Conservation (phyloP, 2,113 vertebrate species). For the Cathartes aura region DNA sequence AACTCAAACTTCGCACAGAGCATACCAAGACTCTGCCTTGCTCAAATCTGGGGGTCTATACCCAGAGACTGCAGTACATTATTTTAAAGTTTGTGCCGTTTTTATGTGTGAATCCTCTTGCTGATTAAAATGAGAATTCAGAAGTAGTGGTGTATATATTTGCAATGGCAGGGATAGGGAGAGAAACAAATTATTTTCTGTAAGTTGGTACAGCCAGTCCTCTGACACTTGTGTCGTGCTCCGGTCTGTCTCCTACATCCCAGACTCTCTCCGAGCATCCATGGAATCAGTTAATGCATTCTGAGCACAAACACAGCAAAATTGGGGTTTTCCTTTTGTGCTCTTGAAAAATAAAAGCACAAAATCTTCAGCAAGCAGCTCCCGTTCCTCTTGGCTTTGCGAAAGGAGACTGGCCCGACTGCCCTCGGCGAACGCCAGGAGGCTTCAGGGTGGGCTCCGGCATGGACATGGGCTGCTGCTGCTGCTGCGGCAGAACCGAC, state of each 20-base stretch:
- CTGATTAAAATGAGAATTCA: background rate
- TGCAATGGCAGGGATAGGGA: background rate
- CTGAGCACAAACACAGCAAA: background rate
- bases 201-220: background rate
- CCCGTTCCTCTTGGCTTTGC: background rate
- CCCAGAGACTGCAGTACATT: background rate
- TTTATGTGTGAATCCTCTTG: background rate
- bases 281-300: background rate
- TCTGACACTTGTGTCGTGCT: rapidly evolving
- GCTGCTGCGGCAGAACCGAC: background rate
- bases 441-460: background rate
- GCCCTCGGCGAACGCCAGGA: rapidly evolving
- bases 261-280: background rate
- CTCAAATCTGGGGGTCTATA: background rate
- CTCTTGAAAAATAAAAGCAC: background rate
- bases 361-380: background rate
- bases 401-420: rapidly evolving
- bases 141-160: background rate
- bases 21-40: background rate
- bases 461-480: background rate
- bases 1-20: background rate
- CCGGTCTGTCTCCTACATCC: background rate
- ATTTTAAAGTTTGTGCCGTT: background rate
- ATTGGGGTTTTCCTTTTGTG: background rate
- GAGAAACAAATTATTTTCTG: background rate